Conservation (phyloP, 1,140 invertebrate genomes). For the Neodiprion virginianus region DNA sequence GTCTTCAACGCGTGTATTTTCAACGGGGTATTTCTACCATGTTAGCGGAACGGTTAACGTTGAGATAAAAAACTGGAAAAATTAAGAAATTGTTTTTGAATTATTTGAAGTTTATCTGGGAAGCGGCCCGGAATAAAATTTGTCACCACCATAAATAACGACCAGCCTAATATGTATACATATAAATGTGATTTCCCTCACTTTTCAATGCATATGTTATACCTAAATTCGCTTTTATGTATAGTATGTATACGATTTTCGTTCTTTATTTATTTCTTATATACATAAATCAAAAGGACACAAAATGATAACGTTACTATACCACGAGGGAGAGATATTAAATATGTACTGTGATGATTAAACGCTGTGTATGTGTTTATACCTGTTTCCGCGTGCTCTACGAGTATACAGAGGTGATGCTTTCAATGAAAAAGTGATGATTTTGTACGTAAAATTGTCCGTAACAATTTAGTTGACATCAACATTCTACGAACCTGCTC, state of each 20-base stretch:
- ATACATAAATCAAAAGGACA: conserved; percentile 24
- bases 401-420: background rate
- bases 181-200: conserved; percentile 1
- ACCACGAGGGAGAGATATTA: conserved; percentile 22
- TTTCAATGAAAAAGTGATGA: background rate
- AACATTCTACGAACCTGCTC: too few relatives aligned
- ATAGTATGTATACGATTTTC: conserved; percentile 13
- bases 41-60: too few relatives aligned
- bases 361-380: background rate
- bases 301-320: conserved; percentile 9
- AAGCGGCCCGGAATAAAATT: too few relatives aligned
- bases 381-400: background rate
- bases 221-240: conserved; percentile 35
- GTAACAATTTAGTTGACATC: too few relatives aligned
- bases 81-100: too few relatives aligned
- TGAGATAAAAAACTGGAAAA: too few relatives aligned
- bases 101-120: too few relatives aligned
- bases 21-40: too few relatives aligned
- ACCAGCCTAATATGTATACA: background rate
- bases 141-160: background rate
- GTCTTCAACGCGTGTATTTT: too few relatives aligned
- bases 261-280: conserved; percentile 25
- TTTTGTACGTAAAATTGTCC: background rate
- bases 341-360: conserved; percentile 16
- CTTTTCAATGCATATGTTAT: conserved; percentile 16